These are phyloP conservation scores for Chiroxiphia lanceolata DNA, from an alignment of 2,797 vertebrate genomes.

Conservation along the genomic window DNA sequence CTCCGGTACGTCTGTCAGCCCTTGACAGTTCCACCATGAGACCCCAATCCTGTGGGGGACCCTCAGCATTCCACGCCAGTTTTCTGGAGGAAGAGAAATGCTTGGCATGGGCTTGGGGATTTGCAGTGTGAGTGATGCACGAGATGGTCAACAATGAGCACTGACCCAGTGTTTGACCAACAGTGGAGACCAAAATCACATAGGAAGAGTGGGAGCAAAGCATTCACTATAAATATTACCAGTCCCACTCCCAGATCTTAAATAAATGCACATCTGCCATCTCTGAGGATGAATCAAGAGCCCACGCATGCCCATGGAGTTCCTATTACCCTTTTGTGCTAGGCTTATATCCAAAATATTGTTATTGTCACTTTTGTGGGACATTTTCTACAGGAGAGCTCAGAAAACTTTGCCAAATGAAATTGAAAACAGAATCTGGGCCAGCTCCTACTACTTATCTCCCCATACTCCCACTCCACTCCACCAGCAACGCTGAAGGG, in stretches of 20 bases:
- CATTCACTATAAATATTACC: neutral
- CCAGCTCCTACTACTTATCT: neutral
- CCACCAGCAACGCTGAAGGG: rapidly evolving
- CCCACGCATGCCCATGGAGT: slow-evolving; percentile 19
- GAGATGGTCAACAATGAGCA: neutral
- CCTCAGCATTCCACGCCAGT: neutral
- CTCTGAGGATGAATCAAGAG: slow-evolving; percentile 51
- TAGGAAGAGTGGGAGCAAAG: slow-evolving; percentile 19
- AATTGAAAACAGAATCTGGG: neutral
- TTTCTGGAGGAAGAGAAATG: neutral
- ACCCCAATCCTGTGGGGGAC: rapidly evolving
- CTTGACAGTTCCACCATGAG: rapidly evolving
- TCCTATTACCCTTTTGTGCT: slow-evolving; percentile 50
- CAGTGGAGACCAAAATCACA: neutral
- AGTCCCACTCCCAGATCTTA: slow-evolving; percentile 28
- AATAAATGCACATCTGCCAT: slow-evolving; percentile 46
- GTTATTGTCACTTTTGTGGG: slow-evolving; percentile 25
- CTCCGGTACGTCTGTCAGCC: neutral
- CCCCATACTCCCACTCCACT: neutral
- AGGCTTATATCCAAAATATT: slow-evolving; percentile 56
- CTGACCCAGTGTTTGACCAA: rapidly evolving
- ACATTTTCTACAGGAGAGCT: slow-evolving; percentile 20
- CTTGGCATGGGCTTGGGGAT: neutral
- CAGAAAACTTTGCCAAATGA: neutral
- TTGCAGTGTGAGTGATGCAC: neutral